These are phyloP conservation scores for Ametastegia equiseti DNA, from an alignment of 2,888 invertebrate species.

Conservation along the genomic window DNA sequence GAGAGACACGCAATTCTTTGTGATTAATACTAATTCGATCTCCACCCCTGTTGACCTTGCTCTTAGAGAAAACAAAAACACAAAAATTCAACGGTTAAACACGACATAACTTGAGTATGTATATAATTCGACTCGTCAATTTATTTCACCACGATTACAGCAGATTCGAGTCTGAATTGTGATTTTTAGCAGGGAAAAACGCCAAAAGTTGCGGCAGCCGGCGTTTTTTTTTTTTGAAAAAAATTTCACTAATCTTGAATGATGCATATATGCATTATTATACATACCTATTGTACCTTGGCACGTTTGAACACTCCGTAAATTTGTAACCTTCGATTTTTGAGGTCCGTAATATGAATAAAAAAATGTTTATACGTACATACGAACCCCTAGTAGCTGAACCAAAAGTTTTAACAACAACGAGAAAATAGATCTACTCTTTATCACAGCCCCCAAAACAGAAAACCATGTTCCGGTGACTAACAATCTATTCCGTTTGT, in stretches of 20 bases:
- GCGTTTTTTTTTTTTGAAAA: too few species aligned
- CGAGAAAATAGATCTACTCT: neutral
- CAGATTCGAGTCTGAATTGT: neutral
- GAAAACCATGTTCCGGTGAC: slow-evolving; percentile 61
- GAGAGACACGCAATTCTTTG: neutral
- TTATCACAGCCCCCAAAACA: slow-evolving; percentile 51
- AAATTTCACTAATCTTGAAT: neutral
- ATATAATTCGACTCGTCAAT: slow-evolving; percentile 1
- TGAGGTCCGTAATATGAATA: neutral
- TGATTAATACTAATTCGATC: neutral
- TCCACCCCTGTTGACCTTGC: neutral
- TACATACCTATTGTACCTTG: neutral
- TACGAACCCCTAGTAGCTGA: slow-evolving; percentile 5
- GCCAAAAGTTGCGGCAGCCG: neutral
- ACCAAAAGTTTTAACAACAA: slow-evolving; percentile 39
- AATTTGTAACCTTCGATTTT: neutral
- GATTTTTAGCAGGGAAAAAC: neutral
- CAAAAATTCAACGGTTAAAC: neutral
- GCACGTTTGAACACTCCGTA: slow-evolving; percentile 11
- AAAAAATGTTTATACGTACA: too few species aligned
- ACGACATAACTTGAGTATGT: neutral
- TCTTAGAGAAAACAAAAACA: neutral
- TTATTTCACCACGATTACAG: neutral
- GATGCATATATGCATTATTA: neutral
- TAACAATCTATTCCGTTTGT: slow-evolving; percentile 66